A percentile compares a stretch with the other conserved stretches of the same genome.
phyloP scores from a whole-genome alignment of 2,888 invertebrate species.

The Agrilus biguttatus region DNA sequence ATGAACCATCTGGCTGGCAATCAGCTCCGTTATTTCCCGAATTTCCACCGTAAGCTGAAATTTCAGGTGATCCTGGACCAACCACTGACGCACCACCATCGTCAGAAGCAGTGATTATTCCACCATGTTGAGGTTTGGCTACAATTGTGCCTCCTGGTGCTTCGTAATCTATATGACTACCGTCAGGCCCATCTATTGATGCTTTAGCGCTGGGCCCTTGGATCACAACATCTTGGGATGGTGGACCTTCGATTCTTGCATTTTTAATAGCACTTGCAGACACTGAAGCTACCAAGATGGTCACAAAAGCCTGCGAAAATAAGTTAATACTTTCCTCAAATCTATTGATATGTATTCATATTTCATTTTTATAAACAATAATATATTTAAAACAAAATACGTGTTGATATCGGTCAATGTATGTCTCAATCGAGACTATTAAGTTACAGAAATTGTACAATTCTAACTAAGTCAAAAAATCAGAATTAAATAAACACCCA shows the following conservation, averaged over 20 bases:
- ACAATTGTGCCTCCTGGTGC: conserved; percentile 12
- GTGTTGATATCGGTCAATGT: too few species aligned
- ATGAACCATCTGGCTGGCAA: not conserved
- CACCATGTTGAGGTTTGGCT: not conserved
- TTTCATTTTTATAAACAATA: too few species aligned
- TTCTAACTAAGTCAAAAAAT: too few species aligned
- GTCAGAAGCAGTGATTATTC: not conserved
- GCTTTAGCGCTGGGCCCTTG: conserved; percentile 16
- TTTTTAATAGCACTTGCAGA: conserved; percentile 13
- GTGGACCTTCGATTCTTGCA: conserved; percentile 12
- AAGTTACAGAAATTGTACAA: too few species aligned
- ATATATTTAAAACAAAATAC: too few species aligned
- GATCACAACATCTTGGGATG: conserved; percentile 14
- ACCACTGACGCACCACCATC: conserved; percentile 1
- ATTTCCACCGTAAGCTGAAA: not conserved
- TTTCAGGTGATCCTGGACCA: not conserved
- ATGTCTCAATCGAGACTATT: too few species aligned
- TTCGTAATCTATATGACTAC: conserved; percentile 14
- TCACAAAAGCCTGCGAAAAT: conserved; percentile 7
- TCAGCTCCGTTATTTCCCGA: not conserved
- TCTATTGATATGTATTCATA: too few species aligned
- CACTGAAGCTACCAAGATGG: conserved; percentile 11
- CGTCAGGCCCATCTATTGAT: conserved; percentile 17
- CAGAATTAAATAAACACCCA: too few species aligned
- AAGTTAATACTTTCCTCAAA: too few species aligned